Conservation (phyloP, 2,797 vertebrate genomes). For the Alectoris magna region DNA sequence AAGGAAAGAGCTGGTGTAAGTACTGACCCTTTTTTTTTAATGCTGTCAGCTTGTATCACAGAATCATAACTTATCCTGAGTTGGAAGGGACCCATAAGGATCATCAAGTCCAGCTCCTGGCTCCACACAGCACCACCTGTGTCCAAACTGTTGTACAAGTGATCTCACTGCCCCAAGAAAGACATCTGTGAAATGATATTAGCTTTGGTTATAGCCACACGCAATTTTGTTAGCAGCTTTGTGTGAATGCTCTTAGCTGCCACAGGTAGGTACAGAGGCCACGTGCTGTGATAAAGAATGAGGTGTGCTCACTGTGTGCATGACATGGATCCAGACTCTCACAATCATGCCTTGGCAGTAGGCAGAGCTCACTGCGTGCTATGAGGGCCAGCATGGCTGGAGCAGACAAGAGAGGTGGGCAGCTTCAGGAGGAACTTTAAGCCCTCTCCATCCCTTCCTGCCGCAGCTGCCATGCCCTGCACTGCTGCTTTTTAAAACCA, state of each 20-base stretch:
- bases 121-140: too few species aligned
- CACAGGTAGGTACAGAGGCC: background rate
- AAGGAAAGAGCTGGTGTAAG: background rate
- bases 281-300: background rate
- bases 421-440: background rate
- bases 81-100: too few species aligned
- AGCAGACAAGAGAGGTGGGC: background rate
- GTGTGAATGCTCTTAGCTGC: background rate
- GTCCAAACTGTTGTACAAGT: background rate
- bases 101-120: too few species aligned
- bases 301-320: background rate
- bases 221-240: background rate
- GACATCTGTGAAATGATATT: background rate
- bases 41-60: background rate
- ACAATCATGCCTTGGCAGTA: background rate
- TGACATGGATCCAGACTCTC: background rate
- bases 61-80: too few species aligned
- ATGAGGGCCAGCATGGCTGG: background rate
- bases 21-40: background rate
- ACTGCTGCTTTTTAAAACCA: constrained; percentile 6
- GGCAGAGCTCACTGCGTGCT: background rate
- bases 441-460: background rate
- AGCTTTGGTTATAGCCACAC: background rate
- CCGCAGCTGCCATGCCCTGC: constrained; percentile 29
- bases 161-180: background rate